Evolutionary conservation across 2,888 invertebrate genomes (phyloP).

Genomic region (Dryococelus australis): DNA sequence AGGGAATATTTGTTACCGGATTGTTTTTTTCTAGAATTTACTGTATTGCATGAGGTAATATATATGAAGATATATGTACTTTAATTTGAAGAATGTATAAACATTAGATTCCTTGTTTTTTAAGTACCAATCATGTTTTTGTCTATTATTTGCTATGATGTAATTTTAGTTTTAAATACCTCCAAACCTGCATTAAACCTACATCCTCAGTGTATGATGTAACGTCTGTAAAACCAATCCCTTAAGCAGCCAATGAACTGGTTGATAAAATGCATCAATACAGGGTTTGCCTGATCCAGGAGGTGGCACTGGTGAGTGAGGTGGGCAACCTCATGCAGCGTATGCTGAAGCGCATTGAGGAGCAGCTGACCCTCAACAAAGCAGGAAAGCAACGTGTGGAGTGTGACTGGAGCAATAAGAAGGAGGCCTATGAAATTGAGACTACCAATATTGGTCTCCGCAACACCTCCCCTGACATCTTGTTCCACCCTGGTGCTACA

Average conservation of each 20-base stretch:
- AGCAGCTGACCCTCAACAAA: conserved; percentile 76
- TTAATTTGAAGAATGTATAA: no score
- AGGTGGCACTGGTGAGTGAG: conserved; percentile 74
- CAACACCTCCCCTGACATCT: conserved; percentile 71
- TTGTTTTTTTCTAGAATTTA: no score
- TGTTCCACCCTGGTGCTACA: conserved; percentile 83
- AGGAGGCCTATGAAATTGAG: conserved; percentile 80
- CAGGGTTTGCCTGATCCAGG: conserved; percentile 55
- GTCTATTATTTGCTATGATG: no score
- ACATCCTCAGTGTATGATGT: no score
- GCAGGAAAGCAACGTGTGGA: conserved; percentile 84
- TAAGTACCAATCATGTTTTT: no score
- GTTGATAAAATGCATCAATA: no score
- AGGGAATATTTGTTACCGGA: no score
- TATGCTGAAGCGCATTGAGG: conserved; percentile 71
- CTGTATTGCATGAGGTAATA: no score
- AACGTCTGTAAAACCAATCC: no score
- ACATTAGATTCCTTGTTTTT: no score
- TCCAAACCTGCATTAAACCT: neutral
- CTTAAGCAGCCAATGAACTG: no score
- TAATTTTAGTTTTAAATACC: neutral
- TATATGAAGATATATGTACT: no score
- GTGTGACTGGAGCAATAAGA: conserved; percentile 92
- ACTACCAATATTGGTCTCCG: conserved; percentile 71
- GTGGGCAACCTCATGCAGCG: conserved; percentile 68